Base-by-base conservation (phyloP, 1,140 invertebrate species). In the Mylabris phalerata region DNA sequence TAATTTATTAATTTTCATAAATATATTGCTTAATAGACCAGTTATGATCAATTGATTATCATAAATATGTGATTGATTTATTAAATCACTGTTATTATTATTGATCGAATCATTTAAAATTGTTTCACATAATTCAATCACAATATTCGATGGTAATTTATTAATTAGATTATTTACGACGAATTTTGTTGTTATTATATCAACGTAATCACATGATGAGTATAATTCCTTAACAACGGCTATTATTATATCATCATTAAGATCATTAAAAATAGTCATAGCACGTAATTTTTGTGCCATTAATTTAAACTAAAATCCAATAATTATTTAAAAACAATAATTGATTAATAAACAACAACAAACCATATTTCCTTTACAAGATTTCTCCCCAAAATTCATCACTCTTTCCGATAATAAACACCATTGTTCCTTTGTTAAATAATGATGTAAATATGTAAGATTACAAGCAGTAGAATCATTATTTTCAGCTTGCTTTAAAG, bases 331-430 rank as follows among this genome's bases (percentile, higher is more conserved):
- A 32, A 42, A 25, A 55, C 6, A 52, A 59, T 46, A 44, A 9
- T 47, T 50, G 10, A 26, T 54, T 44, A 32, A 41, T 41, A 58
- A 44, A 32, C 7, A 4, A 32, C 7, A 4, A 63, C 59, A 57
- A 63, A 72, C 71, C 68, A 72, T 63, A 10, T 69, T 61, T 54
- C 64, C 39, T 60, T 71, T 71, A 55, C 71, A 73, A 26, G 64
- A 61, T 45, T 55, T 46, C 59, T 70, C 66, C 39, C 72, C 72
- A 61, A 73, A 73, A 69, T 73, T 73, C n/a, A 50, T 68, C 41
- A 73, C 70, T 48, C 72, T 66, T 63, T 73, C 64, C 6, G 66
- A 67, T 57, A 73, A 67, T 26, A 68, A 50, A 48, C 67, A 64
- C 72, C 72, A 73, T 45, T 72, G 65, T 49, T 67, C 61, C 2